Conservation (phyloP, 2,888 invertebrate species). For the Euspilapteryx auroguttella region DNA sequence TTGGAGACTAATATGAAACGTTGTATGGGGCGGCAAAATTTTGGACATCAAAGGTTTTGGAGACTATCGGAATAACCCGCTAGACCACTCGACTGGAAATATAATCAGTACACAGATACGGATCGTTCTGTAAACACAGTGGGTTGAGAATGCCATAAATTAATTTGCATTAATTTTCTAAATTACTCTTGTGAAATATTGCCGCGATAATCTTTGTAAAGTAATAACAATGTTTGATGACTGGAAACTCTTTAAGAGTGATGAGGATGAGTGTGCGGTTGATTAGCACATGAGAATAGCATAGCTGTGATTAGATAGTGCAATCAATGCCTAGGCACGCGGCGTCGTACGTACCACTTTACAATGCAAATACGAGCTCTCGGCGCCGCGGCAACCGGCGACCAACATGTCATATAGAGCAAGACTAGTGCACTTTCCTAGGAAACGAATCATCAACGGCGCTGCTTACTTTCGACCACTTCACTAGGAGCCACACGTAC, state of each 20-base stretch:
- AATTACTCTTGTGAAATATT: conserved; percentile 4
- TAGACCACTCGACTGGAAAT: conserved; percentile 44
- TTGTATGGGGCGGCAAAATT: too few species aligned
- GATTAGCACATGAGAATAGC: too few species aligned
- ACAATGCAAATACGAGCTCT: conserved; percentile 26
- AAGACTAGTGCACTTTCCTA: conserved; percentile 46
- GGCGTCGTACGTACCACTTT: conserved; percentile 19
- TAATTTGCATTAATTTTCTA: conserved; percentile 12
- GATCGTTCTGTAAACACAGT: conserved; percentile 33
- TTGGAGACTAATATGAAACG: too few species aligned
- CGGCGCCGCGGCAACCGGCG: conserved; percentile 17
- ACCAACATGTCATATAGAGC: conserved; percentile 54
- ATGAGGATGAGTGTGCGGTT: too few species aligned
- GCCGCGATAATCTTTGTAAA: neutral
- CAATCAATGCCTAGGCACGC: conserved; percentile 2
- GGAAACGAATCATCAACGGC: conserved; percentile 32
- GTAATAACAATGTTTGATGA: too few species aligned
- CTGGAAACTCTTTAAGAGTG: too few species aligned
- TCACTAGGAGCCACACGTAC: conserved; percentile 6
- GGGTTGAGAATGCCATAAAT: conserved; percentile 12
- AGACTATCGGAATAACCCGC: too few species aligned
- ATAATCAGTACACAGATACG: conserved; percentile 41
- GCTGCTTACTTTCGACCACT: conserved; percentile 28
- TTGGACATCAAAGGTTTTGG: too few species aligned
- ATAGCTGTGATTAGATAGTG: too few species aligned